Evolutionary conservation across 2,888 invertebrate species (phyloP).

Genomic region (Eupithecia tripunctaria): DNA sequence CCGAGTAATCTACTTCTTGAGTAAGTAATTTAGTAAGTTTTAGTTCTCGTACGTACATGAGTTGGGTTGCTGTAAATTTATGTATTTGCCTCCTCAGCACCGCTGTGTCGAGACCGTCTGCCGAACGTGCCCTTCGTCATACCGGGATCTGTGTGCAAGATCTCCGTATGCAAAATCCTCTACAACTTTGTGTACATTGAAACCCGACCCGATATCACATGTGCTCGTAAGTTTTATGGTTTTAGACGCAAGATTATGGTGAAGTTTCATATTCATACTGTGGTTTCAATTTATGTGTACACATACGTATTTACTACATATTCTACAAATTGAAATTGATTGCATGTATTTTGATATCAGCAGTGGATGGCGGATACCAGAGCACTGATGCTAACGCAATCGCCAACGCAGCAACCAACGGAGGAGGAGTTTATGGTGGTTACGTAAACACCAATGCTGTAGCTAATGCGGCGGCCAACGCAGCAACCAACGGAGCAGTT

Average conservation of each 20-base stretch:
- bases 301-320: neutral
- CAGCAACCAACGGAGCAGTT: no score
- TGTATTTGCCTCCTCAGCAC: constrained; percentile 54
- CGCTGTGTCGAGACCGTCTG: constrained; percentile 58
- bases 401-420: constrained; percentile 12
- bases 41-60: neutral
- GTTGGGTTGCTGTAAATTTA: neutral
- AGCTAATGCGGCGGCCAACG: no score
- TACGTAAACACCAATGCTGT: no score
- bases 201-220: constrained; percentile 33
- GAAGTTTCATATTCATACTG: neutral
- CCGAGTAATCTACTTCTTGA: constrained; percentile 64
- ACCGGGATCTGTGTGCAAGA: constrained; percentile 57
- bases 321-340: neutral
- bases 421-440: no score
- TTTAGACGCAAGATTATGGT: neutral
- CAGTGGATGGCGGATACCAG: neutral
- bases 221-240: constrained; percentile 6
- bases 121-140: constrained; percentile 62
- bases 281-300: neutral
- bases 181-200: constrained; percentile 74
- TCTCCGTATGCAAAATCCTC: constrained; percentile 65
- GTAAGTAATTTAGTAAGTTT: constrained; percentile 56
- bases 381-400: constrained; percentile 10
- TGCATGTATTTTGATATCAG: neutral